Base-by-base conservation (phyloP, 2,888 invertebrate species). In the Andrena hattorfiana region DNA sequence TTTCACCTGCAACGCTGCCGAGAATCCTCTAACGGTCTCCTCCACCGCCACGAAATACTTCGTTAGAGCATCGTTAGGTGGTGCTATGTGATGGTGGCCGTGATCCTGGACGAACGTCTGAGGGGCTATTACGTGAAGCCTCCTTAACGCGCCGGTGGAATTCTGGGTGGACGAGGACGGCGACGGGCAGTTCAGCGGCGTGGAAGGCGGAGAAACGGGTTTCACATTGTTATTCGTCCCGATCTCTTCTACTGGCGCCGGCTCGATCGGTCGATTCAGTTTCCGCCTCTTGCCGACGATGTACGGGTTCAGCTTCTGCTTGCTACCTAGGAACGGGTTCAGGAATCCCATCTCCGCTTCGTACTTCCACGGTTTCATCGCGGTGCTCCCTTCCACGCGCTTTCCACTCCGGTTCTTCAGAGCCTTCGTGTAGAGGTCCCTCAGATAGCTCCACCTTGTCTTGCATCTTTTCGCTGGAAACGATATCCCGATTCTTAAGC, bases 361-460 rank as follows among this genome's bases (percentile, higher is more conserved):
- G 32, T 63, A 63, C 13, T 7, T 63, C 63, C 63, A 63, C 13
- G 63, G 63, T 35, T 35, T 63, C 8, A 30, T 20, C 63, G 63
- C 8, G 20, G 2, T 10, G 5, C 13, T 32, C 5, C 63, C 63
- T n/a, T 63, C 10, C 1, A 8, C 13, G 20, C 35, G 20, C 10
- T 13, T 20, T 2, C 20, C 8, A 5, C 20, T 63, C 20, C 63
- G 28, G 8, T 16, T 63, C 20, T 63, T 63, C 20, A 20, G 63
- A 8, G 63, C 28, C 6, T 63, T 63, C 32, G 30, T 63, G 6
- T 63, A 63, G 16, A 63, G 35, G 30, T 63, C 63, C 23, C 63
- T 63, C 20, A 63, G 35, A 23, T 35, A 35, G n/a, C 63, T 35
- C 63, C 63, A 63, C 20, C 63, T 63, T 13, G 35, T 35, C 20